phyloP scores from a whole-genome alignment of 2,888 invertebrate species.

The Epistrophe eligans region DNA sequence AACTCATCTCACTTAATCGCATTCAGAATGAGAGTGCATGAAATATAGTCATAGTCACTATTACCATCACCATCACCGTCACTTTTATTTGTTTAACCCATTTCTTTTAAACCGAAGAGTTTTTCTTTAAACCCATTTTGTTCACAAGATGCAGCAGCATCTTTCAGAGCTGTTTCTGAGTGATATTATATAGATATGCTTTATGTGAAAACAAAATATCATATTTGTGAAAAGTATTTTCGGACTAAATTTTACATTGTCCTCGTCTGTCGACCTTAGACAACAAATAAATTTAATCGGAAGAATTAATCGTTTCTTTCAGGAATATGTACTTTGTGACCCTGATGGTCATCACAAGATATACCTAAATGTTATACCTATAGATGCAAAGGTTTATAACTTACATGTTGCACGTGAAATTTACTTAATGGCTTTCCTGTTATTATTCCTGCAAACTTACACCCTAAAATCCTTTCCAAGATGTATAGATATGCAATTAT shows the following conservation, averaged over 20 bases:
- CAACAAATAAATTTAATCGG: neutral
- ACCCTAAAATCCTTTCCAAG: neutral
- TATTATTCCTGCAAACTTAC: neutral
- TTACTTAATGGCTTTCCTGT: neutral
- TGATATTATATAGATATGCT: neutral
- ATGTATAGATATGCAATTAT: neutral
- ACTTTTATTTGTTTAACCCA: neutral
- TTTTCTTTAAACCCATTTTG: neutral
- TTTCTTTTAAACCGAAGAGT: neutral
- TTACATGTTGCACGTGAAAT: neutral
- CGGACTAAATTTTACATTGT: neutral
- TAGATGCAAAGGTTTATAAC: neutral
- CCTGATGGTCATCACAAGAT: neutral
- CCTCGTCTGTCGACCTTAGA: neutral
- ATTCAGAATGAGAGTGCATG: neutral
- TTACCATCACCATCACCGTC: neutral
- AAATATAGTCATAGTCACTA: neutral
- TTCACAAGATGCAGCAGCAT: neutral
- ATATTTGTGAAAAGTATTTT: neutral
- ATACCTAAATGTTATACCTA: neutral
- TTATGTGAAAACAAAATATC: neutral
- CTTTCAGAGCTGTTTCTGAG: neutral
- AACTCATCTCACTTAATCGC: neutral
- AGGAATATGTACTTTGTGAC: neutral
- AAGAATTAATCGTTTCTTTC: neutral